Evolutionary conservation across 2,888 invertebrate species (phyloP), one percentile per base, ranked within the genome.

Genomic region (Phaedon cochleariae): DNA sequence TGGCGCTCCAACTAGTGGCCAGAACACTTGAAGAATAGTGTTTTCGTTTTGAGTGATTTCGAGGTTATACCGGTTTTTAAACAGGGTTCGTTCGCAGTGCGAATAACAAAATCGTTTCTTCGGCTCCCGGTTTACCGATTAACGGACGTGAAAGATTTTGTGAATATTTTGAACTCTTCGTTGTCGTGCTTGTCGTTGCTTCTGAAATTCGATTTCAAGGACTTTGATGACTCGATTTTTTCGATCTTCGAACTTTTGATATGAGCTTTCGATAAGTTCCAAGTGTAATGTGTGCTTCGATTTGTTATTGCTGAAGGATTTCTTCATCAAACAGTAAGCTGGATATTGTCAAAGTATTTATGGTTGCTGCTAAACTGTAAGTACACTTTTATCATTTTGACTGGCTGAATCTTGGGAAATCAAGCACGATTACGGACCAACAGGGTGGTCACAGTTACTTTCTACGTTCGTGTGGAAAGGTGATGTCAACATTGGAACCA

Each of bases 1-100:
- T 52, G 52, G 52, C 52, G 52, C 21, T 21, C 52, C 52, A 21
- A 52, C 52, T 52, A 52, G 52, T 52, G 52, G 52, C 52, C 52
- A 52, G 52, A 52, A 52, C 22, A 20, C 21, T 12, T 52, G 18
- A 49, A 21, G 52, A 52, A 52, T 4, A 21, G 21, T n/a, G n/a
- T n/a, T n/a, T n/a, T 26, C 7, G 26, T 26, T 26, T 5, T 5
- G 7, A 26, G 26, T 26, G 26, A 26, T 5, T 26, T 26, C 7
- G 3, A 26, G 22, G 10, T 52, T 1, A 18, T 48, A 17, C 18
- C 10, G 2, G 2, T 15, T 3, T 12, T 52, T 52, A 52, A n/a
- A n/a, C n/a, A 10, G n/a, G 18, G 20, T 22, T 22, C 9, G n/a
- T 22, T 1, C 10, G 18, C 4, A 7, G 2, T 7, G n/a, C 9